A percentile compares a stretch with the other conserved stretches of the same genome.
Conservation (phyloP, 2,797 vertebrate species). For the Sitta carolinensis region DNA sequence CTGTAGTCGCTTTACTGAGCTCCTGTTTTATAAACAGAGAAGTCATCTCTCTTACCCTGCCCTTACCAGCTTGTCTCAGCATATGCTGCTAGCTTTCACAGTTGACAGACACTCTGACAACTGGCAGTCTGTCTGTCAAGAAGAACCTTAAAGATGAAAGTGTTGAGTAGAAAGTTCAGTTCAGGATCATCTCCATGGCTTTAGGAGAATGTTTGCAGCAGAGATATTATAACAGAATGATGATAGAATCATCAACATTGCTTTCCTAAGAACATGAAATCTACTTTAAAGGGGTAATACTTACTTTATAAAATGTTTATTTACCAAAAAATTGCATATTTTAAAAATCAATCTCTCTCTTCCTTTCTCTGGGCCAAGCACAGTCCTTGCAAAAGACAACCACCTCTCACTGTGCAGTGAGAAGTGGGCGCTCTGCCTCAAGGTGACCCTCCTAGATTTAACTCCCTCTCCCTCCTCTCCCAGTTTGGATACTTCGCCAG, state of each 20-base stretch:
- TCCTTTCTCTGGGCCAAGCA: background rate
- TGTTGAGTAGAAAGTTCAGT: constrained; percentile 29
- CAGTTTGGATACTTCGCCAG: background rate
- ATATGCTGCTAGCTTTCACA: constrained; percentile 65
- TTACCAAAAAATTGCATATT: background rate
- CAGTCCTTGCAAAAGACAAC: background rate
- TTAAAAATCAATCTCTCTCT: background rate
- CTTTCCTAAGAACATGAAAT: background rate
- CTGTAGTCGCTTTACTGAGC: constrained; percentile 41
- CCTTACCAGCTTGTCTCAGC: constrained; percentile 62
- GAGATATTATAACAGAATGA: background rate
- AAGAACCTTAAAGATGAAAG: constrained; percentile 45
- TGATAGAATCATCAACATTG: background rate
- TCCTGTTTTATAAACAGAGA: constrained; percentile 64
- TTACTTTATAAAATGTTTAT: background rate
- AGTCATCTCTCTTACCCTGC: constrained; percentile 57
- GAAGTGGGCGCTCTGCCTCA: constrained; percentile 14
- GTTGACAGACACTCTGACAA: constrained; percentile 62
- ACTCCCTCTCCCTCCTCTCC: background rate
- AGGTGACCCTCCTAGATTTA: constrained; percentile 46
- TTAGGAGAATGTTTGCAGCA: background rate
- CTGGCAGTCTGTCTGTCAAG: constrained; percentile 62
- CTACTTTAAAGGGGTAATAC: background rate
- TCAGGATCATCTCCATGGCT: constrained; percentile 42
- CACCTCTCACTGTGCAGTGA: background rate